Base-by-base conservation (phyloP, 2,888 invertebrate genomes). In the Yponomeuta sedellus region DNA sequence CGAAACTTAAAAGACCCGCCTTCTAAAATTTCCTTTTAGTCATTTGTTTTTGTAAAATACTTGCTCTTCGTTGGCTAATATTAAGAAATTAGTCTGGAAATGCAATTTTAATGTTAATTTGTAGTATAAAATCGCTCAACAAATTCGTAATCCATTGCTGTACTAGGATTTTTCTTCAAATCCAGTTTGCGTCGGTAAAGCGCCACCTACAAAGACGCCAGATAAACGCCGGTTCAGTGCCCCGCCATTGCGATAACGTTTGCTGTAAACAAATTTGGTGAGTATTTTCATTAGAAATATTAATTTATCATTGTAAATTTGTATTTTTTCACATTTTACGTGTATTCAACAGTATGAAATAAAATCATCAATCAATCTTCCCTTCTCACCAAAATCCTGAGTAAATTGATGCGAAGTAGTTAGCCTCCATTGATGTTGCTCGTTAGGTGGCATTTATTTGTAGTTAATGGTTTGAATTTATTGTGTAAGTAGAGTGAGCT, bases 161-260 rank as follows among this genome's bases (percentile, higher is more conserved):
- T n/a, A 52, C 3, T 52, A 16, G 12, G 12, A 52, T 52, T 52
- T 34, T 44, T 44, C 44, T 44, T 52, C 16, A 16, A 22, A 5
- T 59, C 20, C 34, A 22, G 61, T 10, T 61, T 34, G 34, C 10
- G 28, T 61, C 5, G 22, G n/a, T 44, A 44, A 44, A 63, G 86
- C 89, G 89, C 89, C 89, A 89, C 86, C 90, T 91, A 81, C 80
- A 90, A 74, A 73, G 91, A 91, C 91, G 91, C 91, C 85, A 81
- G 77, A 70, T 71, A 72, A 71, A 71, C 72, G 66, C 79, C 77
- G 77, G 75, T 77, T 77, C 74, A 73, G 74, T 78, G 80, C 78
- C 80, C 72, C 88, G 88, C 88, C 88, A 88, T 88, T 59, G 61
- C 66, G 44, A 28, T 59, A 63, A 59, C 58, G 77, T 77, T 61